These are phyloP conservation scores for Prunella strophiata DNA, from an alignment of 2,797 vertebrate species.

Conservation along the genomic window DNA sequence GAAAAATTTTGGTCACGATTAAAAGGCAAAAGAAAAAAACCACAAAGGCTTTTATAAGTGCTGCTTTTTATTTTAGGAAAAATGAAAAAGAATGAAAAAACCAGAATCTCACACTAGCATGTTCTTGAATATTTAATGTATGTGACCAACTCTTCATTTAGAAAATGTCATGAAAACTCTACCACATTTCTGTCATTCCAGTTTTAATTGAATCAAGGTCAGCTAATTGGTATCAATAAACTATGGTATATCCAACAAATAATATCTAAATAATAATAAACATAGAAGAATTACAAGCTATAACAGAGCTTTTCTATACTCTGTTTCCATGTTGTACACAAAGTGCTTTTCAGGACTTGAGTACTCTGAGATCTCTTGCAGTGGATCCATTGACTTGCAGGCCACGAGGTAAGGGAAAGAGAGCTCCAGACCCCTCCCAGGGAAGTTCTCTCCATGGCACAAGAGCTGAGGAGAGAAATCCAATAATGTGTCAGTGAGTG, in stretches of 20 bases:
- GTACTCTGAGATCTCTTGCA: background rate
- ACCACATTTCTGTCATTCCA: background rate
- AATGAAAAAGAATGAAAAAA: background rate
- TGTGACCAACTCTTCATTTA: background rate
- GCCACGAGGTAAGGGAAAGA: accelerated
- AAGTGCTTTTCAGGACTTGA: background rate
- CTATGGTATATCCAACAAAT: background rate
- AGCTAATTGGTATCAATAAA: background rate
- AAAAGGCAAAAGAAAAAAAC: background rate
- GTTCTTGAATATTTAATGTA: background rate
- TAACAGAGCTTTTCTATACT: background rate
- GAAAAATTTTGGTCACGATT: background rate
- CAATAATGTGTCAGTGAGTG: background rate
- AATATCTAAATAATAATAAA: background rate
- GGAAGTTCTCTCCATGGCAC: background rate
- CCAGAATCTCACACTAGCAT: background rate
- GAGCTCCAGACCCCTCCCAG: background rate
- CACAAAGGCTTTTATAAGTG: background rate
- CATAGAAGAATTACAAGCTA: background rate
- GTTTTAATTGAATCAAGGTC: background rate
- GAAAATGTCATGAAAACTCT: background rate
- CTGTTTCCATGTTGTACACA: background rate
- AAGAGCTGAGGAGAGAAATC: background rate
- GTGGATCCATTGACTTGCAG: background rate
- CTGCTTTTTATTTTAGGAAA: background rate